Conservation (phyloP, 2,113 vertebrate species). For the Rutilus rutilus region DNA sequence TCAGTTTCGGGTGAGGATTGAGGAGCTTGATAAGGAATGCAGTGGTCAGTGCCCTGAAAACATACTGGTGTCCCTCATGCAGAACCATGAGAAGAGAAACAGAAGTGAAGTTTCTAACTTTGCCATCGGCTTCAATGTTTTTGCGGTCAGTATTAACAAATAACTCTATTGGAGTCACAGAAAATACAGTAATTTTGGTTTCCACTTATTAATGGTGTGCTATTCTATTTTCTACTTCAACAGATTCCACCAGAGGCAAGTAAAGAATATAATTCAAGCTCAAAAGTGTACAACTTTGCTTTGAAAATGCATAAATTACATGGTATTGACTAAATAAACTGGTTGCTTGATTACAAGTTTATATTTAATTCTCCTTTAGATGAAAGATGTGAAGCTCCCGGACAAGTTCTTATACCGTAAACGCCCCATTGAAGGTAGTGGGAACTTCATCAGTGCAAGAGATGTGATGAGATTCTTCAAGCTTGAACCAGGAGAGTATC, state of each 20-base stretch:
- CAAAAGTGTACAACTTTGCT: neutral
- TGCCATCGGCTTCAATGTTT: slow-evolving; percentile 69
- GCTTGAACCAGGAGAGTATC: slow-evolving; percentile 49
- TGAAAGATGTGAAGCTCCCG: slow-evolving; percentile 42
- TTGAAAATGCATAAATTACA: no score
- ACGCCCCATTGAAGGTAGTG: neutral
- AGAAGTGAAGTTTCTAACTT: slow-evolving; percentile 55
- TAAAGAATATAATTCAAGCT: neutral
- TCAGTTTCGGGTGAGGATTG: slow-evolving; percentile 67
- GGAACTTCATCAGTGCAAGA: slow-evolving; percentile 18
- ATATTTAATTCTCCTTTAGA: slow-evolving; percentile 1
- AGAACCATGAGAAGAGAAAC: slow-evolving; percentile 69
- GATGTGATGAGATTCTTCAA: slow-evolving; percentile 46
- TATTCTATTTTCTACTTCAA: slow-evolving; percentile 40
- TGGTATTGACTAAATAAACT: neutral
- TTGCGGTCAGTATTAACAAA: slow-evolving; percentile 57
- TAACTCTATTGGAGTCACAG: neutral
- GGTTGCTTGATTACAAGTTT: neutral
- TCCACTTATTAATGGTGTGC: slow-evolving; percentile 1
- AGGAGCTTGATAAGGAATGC: neutral
- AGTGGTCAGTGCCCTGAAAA: slow-evolving; percentile 40
- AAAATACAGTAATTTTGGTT: neutral
- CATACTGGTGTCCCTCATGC: slow-evolving; percentile 71
- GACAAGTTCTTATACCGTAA: slow-evolving; percentile 38
- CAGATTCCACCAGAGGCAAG: slow-evolving; percentile 71